Percentiles rank a stretch among this genome's conserved stretches.
phyloP scores from a whole-genome alignment of 1,140 invertebrate species.

The Manduca sexta region DNA sequence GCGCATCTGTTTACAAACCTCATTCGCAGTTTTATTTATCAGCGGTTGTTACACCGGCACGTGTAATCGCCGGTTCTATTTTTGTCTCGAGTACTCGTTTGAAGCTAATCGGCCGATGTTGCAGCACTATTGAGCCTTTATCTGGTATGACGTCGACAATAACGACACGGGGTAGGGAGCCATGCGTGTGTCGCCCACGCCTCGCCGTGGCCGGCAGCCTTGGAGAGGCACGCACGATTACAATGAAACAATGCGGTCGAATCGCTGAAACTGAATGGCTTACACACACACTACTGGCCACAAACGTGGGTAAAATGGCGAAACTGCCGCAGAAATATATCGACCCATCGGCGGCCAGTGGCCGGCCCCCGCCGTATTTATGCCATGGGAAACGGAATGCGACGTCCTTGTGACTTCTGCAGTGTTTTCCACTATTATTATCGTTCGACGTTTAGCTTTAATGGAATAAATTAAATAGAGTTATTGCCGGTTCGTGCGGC shows the following conservation, averaged over 20 bases:
- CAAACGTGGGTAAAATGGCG: constrained; percentile 28
- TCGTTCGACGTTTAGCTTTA: constrained; percentile 7
- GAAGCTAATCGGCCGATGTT: too few relatives aligned
- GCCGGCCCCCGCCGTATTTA: constrained; percentile 26
- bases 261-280: constrained; percentile 16
- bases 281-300: neutral
- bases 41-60: neutral
- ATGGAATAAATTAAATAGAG: neutral
- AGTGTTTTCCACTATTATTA: constrained; percentile 18
- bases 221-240: constrained; percentile 15
- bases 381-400: constrained; percentile 37
- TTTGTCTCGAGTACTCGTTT: constrained; percentile 1
- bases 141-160: constrained; percentile 7
- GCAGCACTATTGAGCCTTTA: neutral
- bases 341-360: constrained; percentile 48
- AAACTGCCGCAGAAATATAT: constrained; percentile 64
- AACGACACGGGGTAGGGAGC: constrained; percentile 3
- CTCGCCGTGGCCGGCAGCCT: constrained; percentile 13
- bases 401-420: constrained; percentile 29
- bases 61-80: constrained; percentile 18
- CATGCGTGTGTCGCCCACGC: constrained; percentile 17
- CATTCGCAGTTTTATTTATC: constrained; percentile 2
- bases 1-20: constrained; percentile 29
- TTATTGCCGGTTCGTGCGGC: too few relatives aligned
- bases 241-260: constrained; percentile 19